Evolutionary conservation across 2,797 vertebrate species (phyloP), one percentile per base, ranked within the genome.

Genomic region (Pteropus rufus): DNA sequence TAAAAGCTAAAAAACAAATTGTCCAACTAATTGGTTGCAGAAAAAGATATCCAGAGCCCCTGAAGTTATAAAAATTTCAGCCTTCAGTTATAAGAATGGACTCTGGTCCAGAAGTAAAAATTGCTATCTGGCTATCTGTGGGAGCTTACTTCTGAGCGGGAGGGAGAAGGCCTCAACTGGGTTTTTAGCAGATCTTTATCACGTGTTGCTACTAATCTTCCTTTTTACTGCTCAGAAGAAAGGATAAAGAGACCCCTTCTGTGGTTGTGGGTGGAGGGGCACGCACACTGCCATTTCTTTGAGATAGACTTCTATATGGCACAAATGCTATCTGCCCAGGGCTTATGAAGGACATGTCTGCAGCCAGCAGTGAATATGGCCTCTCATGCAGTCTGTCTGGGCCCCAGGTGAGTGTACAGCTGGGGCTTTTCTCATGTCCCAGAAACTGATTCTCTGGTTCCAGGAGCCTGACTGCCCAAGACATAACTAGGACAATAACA

Each of bases 1-100:
- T 94, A 60, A 94, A 92, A 93, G 36, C 26, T 83, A 91, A 91
- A 62, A 81, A 88, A 72, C 44, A 86, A 89, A 5, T 26, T 34
- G 10, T 69, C 34, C 26, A 41, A 75, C 58, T 69, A 89, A 91
- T 72, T 1, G 70, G 46, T 14, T 58, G 24, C 11, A 80, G 75
- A n/a, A 76, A 95, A 94, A 94, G 69, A 79, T 77, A 72, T 1
- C 18, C 36, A 69, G 58, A 86, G 82, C 18, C 19, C 14, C 14
- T 3, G 19, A 15, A 36, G 44, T 29, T 70, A 58, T 91, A 69
- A 89, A 94, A 85, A 39, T 58, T 7, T 8, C 58, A 73, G 79
- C 49, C 36, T 21, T 77, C 54, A 5, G n/a, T 19, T 56, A 3
- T 41, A 72, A 91, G 62, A 86, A 44, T 15, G 70, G 46, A 29